Conservation (phyloP, 2,888 invertebrate genomes). For the Habrosyne pyritoides region DNA sequence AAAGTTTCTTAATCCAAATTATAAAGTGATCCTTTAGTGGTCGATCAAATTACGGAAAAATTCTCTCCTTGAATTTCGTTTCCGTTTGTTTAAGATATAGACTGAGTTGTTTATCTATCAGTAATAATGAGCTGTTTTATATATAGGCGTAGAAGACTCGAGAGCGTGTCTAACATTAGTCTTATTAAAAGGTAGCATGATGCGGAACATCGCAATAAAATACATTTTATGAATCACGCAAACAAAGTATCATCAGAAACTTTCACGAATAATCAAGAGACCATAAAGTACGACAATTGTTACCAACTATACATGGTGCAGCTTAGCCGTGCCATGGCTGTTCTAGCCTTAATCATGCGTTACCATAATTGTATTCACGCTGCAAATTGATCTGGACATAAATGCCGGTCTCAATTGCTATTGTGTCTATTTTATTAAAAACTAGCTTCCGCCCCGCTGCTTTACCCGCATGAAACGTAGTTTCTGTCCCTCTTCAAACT, state of each 20-base stretch:
- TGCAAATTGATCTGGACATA: slow-evolving; percentile 39
- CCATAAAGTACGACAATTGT: slow-evolving; percentile 32
- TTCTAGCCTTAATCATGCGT: slow-evolving; percentile 32
- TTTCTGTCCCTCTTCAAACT: too few species aligned
- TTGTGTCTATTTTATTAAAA: background rate
- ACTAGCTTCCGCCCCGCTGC: too few species aligned
- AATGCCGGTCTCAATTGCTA: background rate
- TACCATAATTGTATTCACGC: slow-evolving; percentile 41
- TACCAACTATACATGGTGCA: slow-evolving; percentile 21
- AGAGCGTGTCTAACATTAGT: background rate
- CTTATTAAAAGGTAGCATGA: background rate
- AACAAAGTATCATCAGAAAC: slow-evolving; percentile 20
- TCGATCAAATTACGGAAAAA: too few species aligned
- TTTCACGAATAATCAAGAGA: slow-evolving; percentile 15
- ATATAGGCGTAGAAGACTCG: too few species aligned
- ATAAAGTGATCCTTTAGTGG: too few species aligned
- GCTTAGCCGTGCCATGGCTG: slow-evolving; percentile 16
- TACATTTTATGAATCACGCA: slow-evolving; percentile 22
- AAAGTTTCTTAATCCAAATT: too few species aligned
- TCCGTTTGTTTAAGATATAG: too few species aligned
- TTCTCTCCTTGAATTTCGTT: too few species aligned
- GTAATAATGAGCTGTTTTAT: too few species aligned
- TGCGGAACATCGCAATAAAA: background rate
- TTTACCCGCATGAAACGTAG: too few species aligned
- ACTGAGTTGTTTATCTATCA: too few species aligned